Conservation (phyloP, 2,797 vertebrate genomes). For the Huso huso region DNA sequence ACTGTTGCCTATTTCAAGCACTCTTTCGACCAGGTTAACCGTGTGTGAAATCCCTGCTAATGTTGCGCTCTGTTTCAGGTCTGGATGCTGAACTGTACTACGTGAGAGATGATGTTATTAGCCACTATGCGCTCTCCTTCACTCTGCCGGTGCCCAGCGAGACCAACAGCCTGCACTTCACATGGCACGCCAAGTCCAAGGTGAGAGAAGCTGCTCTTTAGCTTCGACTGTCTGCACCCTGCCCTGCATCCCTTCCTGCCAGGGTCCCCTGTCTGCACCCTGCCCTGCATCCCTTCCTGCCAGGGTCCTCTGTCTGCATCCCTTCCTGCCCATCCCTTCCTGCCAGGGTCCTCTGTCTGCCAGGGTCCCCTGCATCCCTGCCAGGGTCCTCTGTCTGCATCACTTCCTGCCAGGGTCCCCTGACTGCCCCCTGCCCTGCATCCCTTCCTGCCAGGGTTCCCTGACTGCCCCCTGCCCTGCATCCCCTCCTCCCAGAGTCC, state of each 20-base stretch:
- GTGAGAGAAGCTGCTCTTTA: slow-evolving; percentile 36
- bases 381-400: not conserved
- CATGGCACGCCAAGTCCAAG: slow-evolving; percentile 86
- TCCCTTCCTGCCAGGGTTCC: not conserved
- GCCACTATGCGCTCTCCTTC: slow-evolving; percentile 90
- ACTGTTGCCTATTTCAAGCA: not conserved
- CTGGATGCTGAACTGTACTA: slow-evolving; percentile 94
- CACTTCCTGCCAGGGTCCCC: no score
- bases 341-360: not conserved
- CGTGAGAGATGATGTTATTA: slow-evolving; percentile 86
- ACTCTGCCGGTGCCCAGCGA: slow-evolving; percentile 85
- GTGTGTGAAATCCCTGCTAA: not conserved
- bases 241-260: no score
- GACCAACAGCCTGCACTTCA: slow-evolving; percentile 90
- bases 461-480: no score
- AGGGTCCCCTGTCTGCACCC: not conserved
- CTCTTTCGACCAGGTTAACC: slow-evolving; percentile 5
- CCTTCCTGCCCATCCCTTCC: not conserved
- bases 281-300: not conserved
- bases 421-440: not conserved
- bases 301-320: not conserved
- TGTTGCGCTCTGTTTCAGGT: slow-evolving; percentile 54
- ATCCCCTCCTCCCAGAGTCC: not conserved
- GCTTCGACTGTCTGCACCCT: not conserved
- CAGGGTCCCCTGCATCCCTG: not conserved